Conservation (phyloP, 2,888 invertebrate species). For the Scaptomyza tumidula region DNA sequence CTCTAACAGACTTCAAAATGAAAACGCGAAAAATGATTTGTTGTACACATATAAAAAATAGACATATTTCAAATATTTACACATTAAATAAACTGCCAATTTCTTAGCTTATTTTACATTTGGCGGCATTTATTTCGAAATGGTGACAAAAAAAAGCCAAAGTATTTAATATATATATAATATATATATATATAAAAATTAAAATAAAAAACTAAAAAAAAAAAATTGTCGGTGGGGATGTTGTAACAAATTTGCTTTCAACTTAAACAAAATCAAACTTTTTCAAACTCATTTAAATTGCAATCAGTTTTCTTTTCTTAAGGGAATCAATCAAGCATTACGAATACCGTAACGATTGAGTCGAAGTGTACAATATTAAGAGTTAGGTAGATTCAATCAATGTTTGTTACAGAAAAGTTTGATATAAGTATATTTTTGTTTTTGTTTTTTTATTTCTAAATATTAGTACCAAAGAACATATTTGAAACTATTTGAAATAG, state of each 20-base stretch:
- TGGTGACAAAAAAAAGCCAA: constrained; percentile 7
- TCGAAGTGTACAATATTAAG: too few relatives aligned
- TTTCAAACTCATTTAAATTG: too few relatives aligned
- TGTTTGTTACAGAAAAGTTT: neutral
- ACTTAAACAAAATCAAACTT: neutral
- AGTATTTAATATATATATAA: too few relatives aligned
- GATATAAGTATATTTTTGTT: neutral
- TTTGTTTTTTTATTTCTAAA: constrained; percentile 11
- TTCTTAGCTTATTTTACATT: constrained; percentile 29
- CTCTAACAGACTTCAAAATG: constrained; percentile 75
- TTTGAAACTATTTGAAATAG: constrained; percentile 25
- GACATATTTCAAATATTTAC: constrained; percentile 46
- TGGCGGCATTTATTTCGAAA: constrained; percentile 42
- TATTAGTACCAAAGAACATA: constrained; percentile 16
- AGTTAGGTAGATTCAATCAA: too few relatives aligned
- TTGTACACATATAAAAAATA: constrained; percentile 53
- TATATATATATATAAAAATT: constrained; percentile 9
- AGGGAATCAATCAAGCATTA: too few relatives aligned
- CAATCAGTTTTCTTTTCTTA: too few relatives aligned
- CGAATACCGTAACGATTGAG: too few relatives aligned
- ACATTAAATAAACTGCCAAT: constrained; percentile 47
- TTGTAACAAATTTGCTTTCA: constrained; percentile 51
- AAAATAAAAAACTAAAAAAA: constrained; percentile 12
- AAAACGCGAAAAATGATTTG: constrained; percentile 46
- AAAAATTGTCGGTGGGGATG: constrained; percentile 77